phyloP scores from a whole-genome alignment of 2,113 vertebrate species.

The Takifugu bimaculatus region DNA sequence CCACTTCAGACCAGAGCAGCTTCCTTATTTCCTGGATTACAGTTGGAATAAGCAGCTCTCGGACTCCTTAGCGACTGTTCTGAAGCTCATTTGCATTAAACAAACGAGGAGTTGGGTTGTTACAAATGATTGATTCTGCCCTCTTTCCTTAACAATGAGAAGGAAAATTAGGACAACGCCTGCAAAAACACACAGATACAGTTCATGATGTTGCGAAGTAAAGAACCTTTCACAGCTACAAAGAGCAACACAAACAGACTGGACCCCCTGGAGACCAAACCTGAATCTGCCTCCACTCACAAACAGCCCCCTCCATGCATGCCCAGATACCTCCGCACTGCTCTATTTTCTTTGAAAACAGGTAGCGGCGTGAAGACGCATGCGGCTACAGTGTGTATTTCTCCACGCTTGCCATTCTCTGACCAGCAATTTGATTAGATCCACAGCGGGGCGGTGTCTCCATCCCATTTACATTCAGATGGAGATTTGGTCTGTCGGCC shows the following conservation, averaged over 20 bases:
- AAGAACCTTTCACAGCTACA: slow-evolving; percentile 54
- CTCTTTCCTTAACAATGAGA: slow-evolving; percentile 23
- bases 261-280: slow-evolving; percentile 68
- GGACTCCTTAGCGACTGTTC: slow-evolving; percentile 12
- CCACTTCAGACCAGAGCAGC: slow-evolving; percentile 26
- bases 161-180: slow-evolving; percentile 36
- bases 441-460: slow-evolving; percentile 73
- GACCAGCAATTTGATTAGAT: slow-evolving; percentile 62
- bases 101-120: not conserved
- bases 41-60: slow-evolving; percentile 1
- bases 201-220: slow-evolving; percentile 56
- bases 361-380: slow-evolving; percentile 37
- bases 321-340: slow-evolving; percentile 43
- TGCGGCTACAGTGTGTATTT: slow-evolving; percentile 27
- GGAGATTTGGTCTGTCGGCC: slow-evolving; percentile 69
- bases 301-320: slow-evolving; percentile 10
- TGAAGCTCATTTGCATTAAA: not conserved
- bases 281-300: slow-evolving; percentile 71
- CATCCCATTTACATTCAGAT: slow-evolving; percentile 81
- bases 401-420: slow-evolving; percentile 69
- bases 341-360: slow-evolving; percentile 60
- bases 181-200: slow-evolving; percentile 49
- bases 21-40: slow-evolving; percentile 19
- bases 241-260: slow-evolving; percentile 65
- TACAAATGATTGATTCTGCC: slow-evolving; percentile 44